Base-by-base conservation (phyloP, 2,888 invertebrate genomes). In the Apodemia mormo region DNA sequence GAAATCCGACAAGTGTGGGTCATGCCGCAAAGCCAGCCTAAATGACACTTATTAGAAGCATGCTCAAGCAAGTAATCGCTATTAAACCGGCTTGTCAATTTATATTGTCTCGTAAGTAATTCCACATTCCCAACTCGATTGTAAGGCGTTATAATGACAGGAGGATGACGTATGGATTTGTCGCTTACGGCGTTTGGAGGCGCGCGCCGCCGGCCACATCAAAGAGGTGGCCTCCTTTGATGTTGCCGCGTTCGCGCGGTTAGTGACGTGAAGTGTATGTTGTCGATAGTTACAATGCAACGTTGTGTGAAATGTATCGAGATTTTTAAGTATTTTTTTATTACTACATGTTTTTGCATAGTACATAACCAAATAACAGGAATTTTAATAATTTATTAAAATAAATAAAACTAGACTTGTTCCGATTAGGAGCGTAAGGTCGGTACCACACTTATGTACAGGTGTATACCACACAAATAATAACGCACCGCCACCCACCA, bases 141-240 rank as follows among this genome's bases (percentile, higher is more conserved):
- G 92, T 90, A 81, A 90, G 90, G 92, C 92, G 92, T 92, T 90
- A 92, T 93, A 93, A 92, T 92, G 93, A 92, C 93, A 92, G 92
- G 83, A 86, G 90, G 88, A 93, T 93, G 93, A 93, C 93, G 93
- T 92, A 92, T 92, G 93, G 92, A 91, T 90, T 92, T 90, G 93
- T 90, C 93, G 93, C 93, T 93, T 93, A 92, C 87, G 93, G 93
- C 93, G 86, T 92, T 92, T 89, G 86, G 90, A 83, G 88, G 92
- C 92, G 90, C 92, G 92, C 89, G 92, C 92, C 92, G 83, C 82
- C 92, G 92, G 92, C 92, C 89, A 87, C 91, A 87, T 93, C 93
- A 93, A 93, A 93, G 92, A 92, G 93, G 92, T 92, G 92, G 92
- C 84, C 93, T 85, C 85, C 89, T 93, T 92, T 93, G 93, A 93